Conservation (phyloP, 2,113 vertebrate genomes). For the Dinomys branickii region DNA sequence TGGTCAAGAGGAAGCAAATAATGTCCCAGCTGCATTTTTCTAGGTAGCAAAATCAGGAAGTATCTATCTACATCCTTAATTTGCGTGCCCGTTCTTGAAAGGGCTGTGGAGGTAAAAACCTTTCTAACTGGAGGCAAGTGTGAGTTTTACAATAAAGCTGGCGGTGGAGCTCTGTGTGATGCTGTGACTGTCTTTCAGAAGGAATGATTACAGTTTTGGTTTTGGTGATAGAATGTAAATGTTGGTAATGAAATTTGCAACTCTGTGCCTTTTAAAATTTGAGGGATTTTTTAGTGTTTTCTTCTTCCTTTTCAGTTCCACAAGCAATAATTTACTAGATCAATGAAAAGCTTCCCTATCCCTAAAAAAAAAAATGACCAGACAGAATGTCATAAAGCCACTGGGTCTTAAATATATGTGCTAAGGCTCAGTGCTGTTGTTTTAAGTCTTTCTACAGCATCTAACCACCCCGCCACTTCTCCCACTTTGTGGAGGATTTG, state of each 20-base stretch:
- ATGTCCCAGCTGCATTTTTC: too few relatives aligned
- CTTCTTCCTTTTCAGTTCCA: background rate
- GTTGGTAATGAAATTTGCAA: background rate
- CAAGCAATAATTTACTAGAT: constrained; percentile 47
- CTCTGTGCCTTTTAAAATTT: background rate
- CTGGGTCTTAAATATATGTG: background rate
- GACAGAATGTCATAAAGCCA: constrained; percentile 33
- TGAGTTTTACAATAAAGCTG: background rate
- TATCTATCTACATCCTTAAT: background rate
- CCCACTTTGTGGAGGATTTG: background rate
- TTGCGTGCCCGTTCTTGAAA: constrained; percentile 29
- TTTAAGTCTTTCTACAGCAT: constrained; percentile 43
- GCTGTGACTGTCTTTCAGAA: background rate
- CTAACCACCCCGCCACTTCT: background rate
- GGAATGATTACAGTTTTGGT: background rate
- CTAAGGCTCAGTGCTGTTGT: background rate
- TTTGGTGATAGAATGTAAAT: background rate
- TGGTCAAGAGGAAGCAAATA: background rate
- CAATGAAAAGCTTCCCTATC: background rate
- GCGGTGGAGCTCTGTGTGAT: background rate
- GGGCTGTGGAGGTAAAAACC: background rate
- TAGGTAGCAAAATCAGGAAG: background rate
- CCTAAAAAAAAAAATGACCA: background rate
- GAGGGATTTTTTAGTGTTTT: background rate
- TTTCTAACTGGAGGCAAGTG: background rate